phyloP scores from a whole-genome alignment of 2,797 vertebrate species.

The Sebastes nivosus region DNA sequence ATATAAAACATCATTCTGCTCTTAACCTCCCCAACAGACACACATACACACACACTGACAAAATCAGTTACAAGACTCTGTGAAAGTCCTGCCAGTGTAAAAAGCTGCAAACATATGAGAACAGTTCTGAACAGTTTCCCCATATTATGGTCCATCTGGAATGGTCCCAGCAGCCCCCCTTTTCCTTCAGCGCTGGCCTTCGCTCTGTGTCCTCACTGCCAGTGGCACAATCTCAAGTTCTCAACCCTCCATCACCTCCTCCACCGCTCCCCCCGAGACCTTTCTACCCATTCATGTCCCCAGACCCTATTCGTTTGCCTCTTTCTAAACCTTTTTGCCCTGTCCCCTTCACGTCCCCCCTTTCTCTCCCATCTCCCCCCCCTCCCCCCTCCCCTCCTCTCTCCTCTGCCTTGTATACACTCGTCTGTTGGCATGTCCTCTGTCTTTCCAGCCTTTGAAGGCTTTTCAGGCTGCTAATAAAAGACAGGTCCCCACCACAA shows the following conservation, averaged over 20 bases:
- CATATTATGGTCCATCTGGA: constrained; percentile 74
- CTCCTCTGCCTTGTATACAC: constrained; percentile 79
- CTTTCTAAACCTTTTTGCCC: constrained; percentile 60
- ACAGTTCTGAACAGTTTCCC: constrained; percentile 70
- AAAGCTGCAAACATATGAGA: constrained; percentile 73
- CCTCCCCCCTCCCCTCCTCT: constrained; percentile 28
- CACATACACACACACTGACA: constrained; percentile 58
- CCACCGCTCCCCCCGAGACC: constrained; percentile 28
- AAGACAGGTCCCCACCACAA: constrained; percentile 90
- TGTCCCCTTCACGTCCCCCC: constrained; percentile 61
- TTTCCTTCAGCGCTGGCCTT: constrained; percentile 50
- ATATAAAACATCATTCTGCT: constrained; percentile 60
- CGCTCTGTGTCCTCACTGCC: constrained; percentile 62
- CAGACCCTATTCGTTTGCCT: constrained; percentile 49
- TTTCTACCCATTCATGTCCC: constrained; percentile 68
- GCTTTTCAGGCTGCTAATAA: constrained; percentile 87
- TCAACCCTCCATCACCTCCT: constrained; percentile 61
- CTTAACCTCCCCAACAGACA: constrained; percentile 57
- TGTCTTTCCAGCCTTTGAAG: constrained; percentile 90
- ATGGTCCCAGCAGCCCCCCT: constrained; percentile 42
- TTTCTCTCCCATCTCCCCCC: constrained; percentile 14
- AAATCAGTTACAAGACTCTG: constrained; percentile 63
- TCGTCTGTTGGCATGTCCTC: constrained; percentile 86
- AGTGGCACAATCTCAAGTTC: constrained; percentile 67
- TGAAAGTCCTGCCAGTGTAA: constrained; percentile 66